Base-by-base conservation (phyloP, 2,113 vertebrate species). In the Hipposideros armiger region DNA sequence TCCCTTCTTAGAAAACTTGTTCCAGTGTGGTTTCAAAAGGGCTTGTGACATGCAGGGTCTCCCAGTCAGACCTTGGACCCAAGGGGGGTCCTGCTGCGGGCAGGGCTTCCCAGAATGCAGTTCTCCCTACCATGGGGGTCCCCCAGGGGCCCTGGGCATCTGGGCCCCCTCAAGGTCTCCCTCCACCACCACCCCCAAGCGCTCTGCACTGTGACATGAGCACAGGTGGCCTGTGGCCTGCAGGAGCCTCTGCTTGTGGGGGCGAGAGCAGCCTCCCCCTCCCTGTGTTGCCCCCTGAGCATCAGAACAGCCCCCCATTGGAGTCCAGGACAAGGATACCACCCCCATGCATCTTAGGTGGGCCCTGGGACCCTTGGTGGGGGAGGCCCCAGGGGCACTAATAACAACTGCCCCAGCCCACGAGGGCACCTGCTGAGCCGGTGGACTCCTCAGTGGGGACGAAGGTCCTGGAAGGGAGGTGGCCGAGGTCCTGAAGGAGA, bases 281-380 rank as follows among this genome's bases (percentile, higher is more conserved):
- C 24, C n/a, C 47, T 13, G 0, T 42, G 78, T 9, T 86, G 52
- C 11, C 36, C 28, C 42, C 26, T 0, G 11, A 40, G 45, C 45
- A 11, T 5, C 13, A 1, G 7, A 19, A 74, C 22, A 64, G 17
- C 42, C 58, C 78, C 52, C 32, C 24, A 7, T 9, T 58, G 56
- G 56, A 15, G 10, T 42, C 60, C 15, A 42, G 52, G 22, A 22
- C 3, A 4, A 36, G 19, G 64, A 24, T 36, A 47, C 36, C 4
- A 13, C 32, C 56, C 26, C 1, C 47, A 11, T 1, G 0, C 2
- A 17, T 14, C 64, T 42, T 2, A 4, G 28, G 45, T 20, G 47
- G 42, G 45, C 11, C 45, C 26, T 7, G 1, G 36, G 10, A 30
- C 11, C n/a, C n/a, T 4, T 7, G 52, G 36, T 2, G 0, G 45